Conservation (phyloP, 2,888 invertebrate species). For the Caenorhabditis panamensis region DNA sequence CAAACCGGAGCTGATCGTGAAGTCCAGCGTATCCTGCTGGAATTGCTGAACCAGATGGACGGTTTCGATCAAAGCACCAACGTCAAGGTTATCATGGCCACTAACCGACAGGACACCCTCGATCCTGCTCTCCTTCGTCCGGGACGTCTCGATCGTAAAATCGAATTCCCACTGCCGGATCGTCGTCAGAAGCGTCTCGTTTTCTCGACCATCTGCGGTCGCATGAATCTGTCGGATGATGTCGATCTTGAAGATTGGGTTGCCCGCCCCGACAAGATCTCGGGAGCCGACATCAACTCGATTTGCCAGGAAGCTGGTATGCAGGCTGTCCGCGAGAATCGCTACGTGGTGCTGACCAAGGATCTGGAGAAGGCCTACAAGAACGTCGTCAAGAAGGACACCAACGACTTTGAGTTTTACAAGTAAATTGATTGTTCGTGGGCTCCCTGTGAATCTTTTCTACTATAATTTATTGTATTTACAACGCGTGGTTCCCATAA, state of each 20-base stretch:
- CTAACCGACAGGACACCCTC: conserved; percentile 96
- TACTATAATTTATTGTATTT: conserved; percentile 52
- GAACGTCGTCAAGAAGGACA: conserved; percentile 99
- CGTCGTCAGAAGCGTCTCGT: conserved; percentile 91
- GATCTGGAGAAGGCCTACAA: conserved; percentile 99
- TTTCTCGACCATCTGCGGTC: conserved; percentile 96
- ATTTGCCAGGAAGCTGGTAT: conserved; percentile 99
- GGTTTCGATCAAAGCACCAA: conserved; percentile 99
- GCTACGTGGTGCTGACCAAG: conserved; percentile 97
- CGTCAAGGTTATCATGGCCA: conserved; percentile 97
- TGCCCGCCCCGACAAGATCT: conserved; percentile 97
- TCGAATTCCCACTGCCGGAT: conserved; percentile 98
- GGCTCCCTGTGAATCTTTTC: conserved; percentile 24
- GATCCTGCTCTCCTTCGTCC: conserved; percentile 97
- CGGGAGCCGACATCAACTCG: conserved; percentile 99
- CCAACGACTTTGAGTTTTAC: conserved; percentile 99
- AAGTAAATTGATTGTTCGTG: conserved; percentile 85
- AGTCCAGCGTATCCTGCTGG: conserved; percentile 96
- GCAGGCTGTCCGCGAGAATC: conserved; percentile 99
- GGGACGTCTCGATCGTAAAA: conserved; percentile 97
- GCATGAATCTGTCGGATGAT: conserved; percentile 98
- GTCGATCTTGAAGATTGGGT: conserved; percentile 98
- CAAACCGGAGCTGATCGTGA: conserved; percentile 81
- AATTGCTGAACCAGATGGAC: conserved; percentile 99
- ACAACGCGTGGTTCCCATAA: conserved; percentile 21